Percentiles rank a stretch among this genome's conserved stretches.
Conservation (phyloP, 2,113 vertebrate genomes). For the Gallinago media region DNA sequence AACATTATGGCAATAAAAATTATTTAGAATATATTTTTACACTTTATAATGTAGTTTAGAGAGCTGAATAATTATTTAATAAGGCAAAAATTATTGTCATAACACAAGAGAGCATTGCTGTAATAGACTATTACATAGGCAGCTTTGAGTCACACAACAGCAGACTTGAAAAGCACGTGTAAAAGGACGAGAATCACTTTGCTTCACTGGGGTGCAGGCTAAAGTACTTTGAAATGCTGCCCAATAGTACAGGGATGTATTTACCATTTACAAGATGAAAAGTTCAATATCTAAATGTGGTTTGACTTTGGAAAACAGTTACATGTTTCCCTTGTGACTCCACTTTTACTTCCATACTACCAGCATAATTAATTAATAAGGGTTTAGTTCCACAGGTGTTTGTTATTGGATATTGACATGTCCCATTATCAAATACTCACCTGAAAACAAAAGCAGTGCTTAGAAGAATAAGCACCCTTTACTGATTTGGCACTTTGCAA, state of each 20-base stretch:
- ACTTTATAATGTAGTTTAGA: neutral
- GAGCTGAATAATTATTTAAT: constrained; percentile 7
- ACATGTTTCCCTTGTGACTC: neutral
- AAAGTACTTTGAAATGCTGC: neutral
- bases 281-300: neutral
- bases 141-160: constrained; percentile 7
- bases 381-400: neutral
- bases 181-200: constrained; percentile 4
- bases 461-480: neutral
- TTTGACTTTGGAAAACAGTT: neutral
- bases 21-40: neutral
- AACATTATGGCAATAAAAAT: neutral
- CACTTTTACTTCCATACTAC: neutral
- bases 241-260: neutral
- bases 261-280: neutral
- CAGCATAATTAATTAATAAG: neutral
- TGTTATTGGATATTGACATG: neutral
- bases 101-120: constrained; percentile 7
- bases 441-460: neutral
- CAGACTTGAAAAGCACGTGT: neutral
- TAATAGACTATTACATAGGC: neutral
- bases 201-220: neutral
- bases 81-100: constrained; percentile 1
- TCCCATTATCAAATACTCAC: neutral
- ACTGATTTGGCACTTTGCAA: neutral